Evolutionary conservation across 1,140 invertebrate genomes (phyloP).

Genomic region (Papilio machaon): DNA sequence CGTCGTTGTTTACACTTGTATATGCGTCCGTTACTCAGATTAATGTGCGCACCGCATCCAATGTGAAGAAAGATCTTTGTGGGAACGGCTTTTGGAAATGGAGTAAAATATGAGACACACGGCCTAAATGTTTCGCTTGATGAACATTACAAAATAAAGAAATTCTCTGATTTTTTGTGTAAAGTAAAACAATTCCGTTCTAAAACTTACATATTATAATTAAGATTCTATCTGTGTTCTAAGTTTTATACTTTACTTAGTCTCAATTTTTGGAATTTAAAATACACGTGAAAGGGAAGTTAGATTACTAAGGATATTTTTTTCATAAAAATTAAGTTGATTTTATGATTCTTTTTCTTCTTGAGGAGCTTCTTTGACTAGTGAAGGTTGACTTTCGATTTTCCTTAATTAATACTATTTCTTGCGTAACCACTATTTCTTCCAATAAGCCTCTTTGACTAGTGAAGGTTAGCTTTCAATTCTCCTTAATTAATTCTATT

Average conservation of each 20-base stretch:
- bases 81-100: constrained; percentile 68
- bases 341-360: no score
- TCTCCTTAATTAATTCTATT: no score
- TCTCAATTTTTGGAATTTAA: background rate
- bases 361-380: no score
- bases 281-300: background rate
- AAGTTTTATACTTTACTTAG: background rate
- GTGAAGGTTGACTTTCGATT: no score
- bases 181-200: background rate
- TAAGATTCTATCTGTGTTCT: background rate
- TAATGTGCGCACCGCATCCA: constrained; percentile 71
- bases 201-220: background rate
- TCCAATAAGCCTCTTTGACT: no score
- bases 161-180: background rate
- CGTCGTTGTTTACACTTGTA: constrained; percentile 48
- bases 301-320: no score
- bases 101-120: constrained; percentile 52
- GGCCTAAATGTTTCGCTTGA: constrained; percentile 14
- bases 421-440: no score
- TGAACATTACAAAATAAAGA: background rate
- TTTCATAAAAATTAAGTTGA: no score
- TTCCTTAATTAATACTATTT: no score
- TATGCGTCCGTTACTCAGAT: constrained; percentile 65
- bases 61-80: constrained; percentile 76
- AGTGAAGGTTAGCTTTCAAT: no score